Base-by-base conservation (phyloP, 2,797 vertebrate species). In the Pogonophryne albipinna region DNA sequence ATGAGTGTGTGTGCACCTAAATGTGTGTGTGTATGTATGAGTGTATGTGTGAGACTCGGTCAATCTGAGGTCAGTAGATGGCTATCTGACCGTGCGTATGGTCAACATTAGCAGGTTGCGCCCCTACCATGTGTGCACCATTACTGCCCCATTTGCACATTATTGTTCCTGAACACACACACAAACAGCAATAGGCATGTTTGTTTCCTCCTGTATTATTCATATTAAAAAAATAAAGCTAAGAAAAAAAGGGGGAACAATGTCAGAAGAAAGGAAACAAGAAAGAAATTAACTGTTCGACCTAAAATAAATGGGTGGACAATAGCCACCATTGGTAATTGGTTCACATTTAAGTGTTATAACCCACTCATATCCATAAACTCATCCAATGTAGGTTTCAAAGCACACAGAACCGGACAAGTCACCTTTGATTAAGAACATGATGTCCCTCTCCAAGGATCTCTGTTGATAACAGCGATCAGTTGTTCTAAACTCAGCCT, bases 1-100 rank as follows among this genome's bases (percentile, higher is more conserved):
- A 45, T 11, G 50, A 51, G 31, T 67, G 66, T 70, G 62, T 51
- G 46, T 46, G 23, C n/a, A 59, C 46, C 51, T 47, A 15, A 14
- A 20, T 19, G 52, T 4, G 23, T 10, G 61, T 38, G 27, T 63
- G 62, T 47, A 27, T 47, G 16, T 66, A 34, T 0, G 56, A 20
- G 27, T 63, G 62, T 47, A 27, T 47, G 16, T 66, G 49, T 0
- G 56, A 20, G 46, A 55, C 45, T 49, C 10, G 13, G 56, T 76
- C 73, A 61, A 57, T 41, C 56, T 44, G 69, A 74, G 85, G 84
- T 87, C 82, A 53, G 66, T 71, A 49, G 81, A 88, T 82, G 64
- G 74, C 31, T 62, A 80, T 87, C 82, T 66, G 51, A 45, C 73
- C 68, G 67, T 70, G 58, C 82, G 65, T 63, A 72, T 67, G 74